Evolutionary conservation across 2,888 invertebrate genomes (phyloP), one percentile per base, ranked within the genome.

Genomic region (Chelonus formosanus): DNA sequence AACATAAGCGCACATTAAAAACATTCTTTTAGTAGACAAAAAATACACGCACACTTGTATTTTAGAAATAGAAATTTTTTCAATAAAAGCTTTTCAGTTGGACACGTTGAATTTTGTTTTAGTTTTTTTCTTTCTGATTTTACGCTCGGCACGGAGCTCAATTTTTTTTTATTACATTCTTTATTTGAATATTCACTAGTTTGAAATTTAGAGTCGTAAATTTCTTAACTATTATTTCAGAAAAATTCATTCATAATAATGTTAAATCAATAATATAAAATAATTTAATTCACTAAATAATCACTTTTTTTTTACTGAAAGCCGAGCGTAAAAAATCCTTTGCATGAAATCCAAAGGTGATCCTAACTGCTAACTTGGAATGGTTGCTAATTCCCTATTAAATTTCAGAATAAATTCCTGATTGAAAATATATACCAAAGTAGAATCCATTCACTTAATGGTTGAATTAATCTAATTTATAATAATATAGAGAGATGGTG

Each of bases 61-160:
- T 80, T 78, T 80, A 82, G 77, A 76, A 74, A 80, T 79, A 81
- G 76, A 78, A 77, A 74, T 75, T 77, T 79, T 80, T 80, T 79
- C 76, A 81, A 82, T 80, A 82, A 81, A 81, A 81, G 76, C 79
- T 82, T 81, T 81, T 81, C 78, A 82, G 80, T 80, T 82, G 77
- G 75, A 82, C 76, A 78, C 78, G 71, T 80, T 80, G 78, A 78
- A 77, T 81, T 82, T 77, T 81, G 77, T 80, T 80, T 81, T 77
- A 78, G 78, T 82, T 78, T 79, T 76, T 80, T 80, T 82, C 77
- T 75, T 71, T 77, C 75, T 76, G 54, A 59, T 77, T 80, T 81
- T 80, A 80, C 82, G 80, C 82, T 82, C 82, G 79, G 77, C 76
- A 70, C 67, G 2, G 20, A 20, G 20, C 50, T 48, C 4, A 5